Base-by-base conservation (phyloP, 2,113 vertebrate genomes). In the Todiramphus chloris region DNA sequence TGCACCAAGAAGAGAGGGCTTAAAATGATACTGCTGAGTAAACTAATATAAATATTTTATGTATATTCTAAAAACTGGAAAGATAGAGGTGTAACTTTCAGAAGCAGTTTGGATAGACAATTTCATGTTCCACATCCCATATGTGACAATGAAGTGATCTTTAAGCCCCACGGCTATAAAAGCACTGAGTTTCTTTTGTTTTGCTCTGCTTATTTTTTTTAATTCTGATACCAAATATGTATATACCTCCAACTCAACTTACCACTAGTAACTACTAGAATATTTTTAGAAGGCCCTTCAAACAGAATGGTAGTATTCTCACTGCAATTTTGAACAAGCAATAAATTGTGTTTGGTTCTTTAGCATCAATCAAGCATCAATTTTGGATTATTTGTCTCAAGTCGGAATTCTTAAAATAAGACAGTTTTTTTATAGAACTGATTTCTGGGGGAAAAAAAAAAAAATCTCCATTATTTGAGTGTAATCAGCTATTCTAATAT, bases 241-340 rank as follows among this genome's bases (percentile, higher is more conserved):
- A 70, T 37, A 17, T 16, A 93, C 21, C 63, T 85, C 67, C 68
- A 90, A 74, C 25, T 88, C 55, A 70, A 81, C 60, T 31, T 81
- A 81, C 43, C 80, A 50, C 63, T 46, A 93, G 58, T 58, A 86
- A 77, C 35, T n/a, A 63, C 79, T 11, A 21, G 16, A 53, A 37
- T 67, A 93, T 83, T 95, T 93, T 92, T 92, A 87, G 91, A 90
- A 77, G 56, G 43, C 46, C 56, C 80, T 96, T 95, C 83, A 94
- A 88, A 72, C n/a, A 70, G 63, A 90, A 92, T 27, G 16, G 16
- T 56, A 59, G 48, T 5, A 48, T 68, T 89, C 55, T 78, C 33
- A 48, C 56, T 41, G 70, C 39, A 72, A 44, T 89, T 95, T 48
- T 64, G 60, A 94, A 76, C 37, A 64, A 92, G 76, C 24, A 74